These are phyloP conservation scores for Scaptomyza flava DNA, from an alignment of 2,888 invertebrate genomes.

Conservation along the genomic window DNA sequence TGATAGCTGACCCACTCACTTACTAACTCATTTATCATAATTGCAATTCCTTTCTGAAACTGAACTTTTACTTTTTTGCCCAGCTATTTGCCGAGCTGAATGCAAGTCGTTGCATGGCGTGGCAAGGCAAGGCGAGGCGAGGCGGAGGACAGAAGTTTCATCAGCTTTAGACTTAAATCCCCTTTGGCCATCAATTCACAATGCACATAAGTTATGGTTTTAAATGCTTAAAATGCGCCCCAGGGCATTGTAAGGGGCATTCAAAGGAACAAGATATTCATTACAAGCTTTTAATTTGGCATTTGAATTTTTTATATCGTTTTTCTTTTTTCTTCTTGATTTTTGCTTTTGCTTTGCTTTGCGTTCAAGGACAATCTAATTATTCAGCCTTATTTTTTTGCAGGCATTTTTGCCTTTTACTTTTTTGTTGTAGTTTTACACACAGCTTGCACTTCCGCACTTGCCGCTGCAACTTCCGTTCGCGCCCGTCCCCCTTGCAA, in stretches of 20 bases:
- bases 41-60: constrained; percentile 34
- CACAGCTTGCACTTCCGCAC: constrained; percentile 75
- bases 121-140: too few species aligned
- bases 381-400: constrained; percentile 64
- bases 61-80: constrained; percentile 60
- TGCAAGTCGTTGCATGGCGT: constrained; percentile 1
- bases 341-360: constrained; percentile 23
- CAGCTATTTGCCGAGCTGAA: neutral
- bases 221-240: neutral
- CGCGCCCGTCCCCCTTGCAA: constrained; percentile 13
- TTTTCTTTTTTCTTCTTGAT: constrained; percentile 53
- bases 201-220: constrained; percentile 58
- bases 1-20: constrained; percentile 6
- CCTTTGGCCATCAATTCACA: constrained; percentile 47
- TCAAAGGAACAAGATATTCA: neutral
- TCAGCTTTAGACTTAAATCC: constrained; percentile 16
- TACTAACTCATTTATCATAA: constrained; percentile 40
- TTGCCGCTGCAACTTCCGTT: constrained; percentile 18
- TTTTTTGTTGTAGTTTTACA: constrained; percentile 30
- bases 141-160: constrained; percentile 7
- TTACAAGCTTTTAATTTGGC: constrained; percentile 33
- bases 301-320: constrained; percentile 48
- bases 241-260: too few species aligned
- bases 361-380: constrained; percentile 78
- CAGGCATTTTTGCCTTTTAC: constrained; percentile 1